Percentiles rank a stretch among this genome's conserved stretches.
phyloP scores from a whole-genome alignment of 2,113 vertebrate species.

The Xyliphius kryptos region DNA sequence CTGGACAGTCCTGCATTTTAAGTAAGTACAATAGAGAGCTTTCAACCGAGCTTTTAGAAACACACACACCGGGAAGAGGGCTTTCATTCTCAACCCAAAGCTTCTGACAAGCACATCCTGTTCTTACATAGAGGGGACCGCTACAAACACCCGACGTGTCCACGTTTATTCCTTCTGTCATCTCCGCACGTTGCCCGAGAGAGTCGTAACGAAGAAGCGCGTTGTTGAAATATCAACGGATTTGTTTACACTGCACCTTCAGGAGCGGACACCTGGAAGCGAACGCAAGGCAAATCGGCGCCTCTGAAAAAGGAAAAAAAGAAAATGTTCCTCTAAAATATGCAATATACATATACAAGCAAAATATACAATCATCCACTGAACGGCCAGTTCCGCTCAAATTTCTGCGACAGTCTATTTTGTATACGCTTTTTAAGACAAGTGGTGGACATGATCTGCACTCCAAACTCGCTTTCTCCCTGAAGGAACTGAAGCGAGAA shows the following conservation, averaged over 20 bases:
- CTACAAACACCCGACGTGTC: constrained; percentile 57
- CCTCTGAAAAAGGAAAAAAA: too few relatives aligned
- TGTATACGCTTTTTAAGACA: constrained; percentile 45
- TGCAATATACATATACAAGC: too few relatives aligned
- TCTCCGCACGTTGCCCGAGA: constrained; percentile 63
- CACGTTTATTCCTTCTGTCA: constrained; percentile 63
- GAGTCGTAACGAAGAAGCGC: constrained; percentile 48
- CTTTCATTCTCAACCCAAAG: constrained; percentile 92
- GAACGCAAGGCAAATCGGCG: constrained; percentile 26
- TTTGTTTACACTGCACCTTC: constrained; percentile 53
- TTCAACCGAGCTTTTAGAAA: constrained; percentile 30
- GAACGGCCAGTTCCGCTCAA: constrained; percentile 55
- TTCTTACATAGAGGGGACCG: constrained; percentile 69
- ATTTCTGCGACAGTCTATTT: constrained; percentile 49
- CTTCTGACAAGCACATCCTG: constrained; percentile 86
- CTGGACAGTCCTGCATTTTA: constrained; percentile 25
- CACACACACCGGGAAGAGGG: constrained; percentile 64
- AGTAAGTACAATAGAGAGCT: constrained; percentile 23
- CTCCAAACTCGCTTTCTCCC: constrained; percentile 50
- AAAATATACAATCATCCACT: constrained; percentile 51
- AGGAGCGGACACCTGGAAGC: constrained; percentile 51
- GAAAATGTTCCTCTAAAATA: constrained; percentile 46
- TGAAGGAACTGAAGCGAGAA: constrained; percentile 47
- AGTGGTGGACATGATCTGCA: constrained; percentile 65
- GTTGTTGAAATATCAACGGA: constrained; percentile 48